Percentiles rank a stretch among this genome's conserved stretches.
These are phyloP conservation scores for Dasyurus viverrinus DNA, from an alignment of 2,113 vertebrate genomes.

Conservation along the genomic window DNA sequence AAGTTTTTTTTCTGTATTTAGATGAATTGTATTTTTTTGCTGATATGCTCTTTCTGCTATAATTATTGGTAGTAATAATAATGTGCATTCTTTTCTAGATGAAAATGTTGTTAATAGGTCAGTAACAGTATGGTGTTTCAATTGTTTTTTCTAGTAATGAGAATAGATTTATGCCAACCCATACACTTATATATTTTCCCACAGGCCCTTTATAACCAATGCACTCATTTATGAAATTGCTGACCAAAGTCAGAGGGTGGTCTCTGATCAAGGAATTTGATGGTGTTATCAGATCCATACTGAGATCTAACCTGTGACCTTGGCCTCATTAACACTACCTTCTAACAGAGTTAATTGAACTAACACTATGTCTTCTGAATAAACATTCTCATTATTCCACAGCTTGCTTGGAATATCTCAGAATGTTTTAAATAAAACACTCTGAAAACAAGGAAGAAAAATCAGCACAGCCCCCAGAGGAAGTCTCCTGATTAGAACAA, in stretches of 20 bases:
- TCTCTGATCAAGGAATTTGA: background rate
- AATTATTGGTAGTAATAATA: background rate
- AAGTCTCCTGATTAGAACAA: conserved; percentile 48
- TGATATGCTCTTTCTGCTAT: background rate
- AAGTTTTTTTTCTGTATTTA: background rate
- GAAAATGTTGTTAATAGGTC: background rate
- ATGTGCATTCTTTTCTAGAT: background rate
- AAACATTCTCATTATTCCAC: conserved; percentile 55
- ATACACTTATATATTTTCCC: background rate
- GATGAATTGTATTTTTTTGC: background rate
- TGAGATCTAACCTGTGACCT: background rate
- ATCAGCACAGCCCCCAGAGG: background rate
- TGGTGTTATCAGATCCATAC: background rate
- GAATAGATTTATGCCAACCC: background rate
- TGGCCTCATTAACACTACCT: background rate
- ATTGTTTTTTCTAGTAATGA: background rate
- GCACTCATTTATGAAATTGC: background rate
- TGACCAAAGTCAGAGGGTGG: background rate
- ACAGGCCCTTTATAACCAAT: background rate
- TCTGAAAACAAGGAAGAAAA: conserved; percentile 50
- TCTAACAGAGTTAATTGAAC: conserved; percentile 44
- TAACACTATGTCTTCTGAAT: conserved; percentile 50
- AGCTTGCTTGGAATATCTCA: conserved; percentile 53
- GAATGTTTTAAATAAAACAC: conserved; percentile 61
- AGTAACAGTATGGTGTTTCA: background rate